These are phyloP conservation scores for Neodon shergylaensis DNA, from an alignment of 2,113 vertebrate species.

Conservation along the genomic window DNA sequence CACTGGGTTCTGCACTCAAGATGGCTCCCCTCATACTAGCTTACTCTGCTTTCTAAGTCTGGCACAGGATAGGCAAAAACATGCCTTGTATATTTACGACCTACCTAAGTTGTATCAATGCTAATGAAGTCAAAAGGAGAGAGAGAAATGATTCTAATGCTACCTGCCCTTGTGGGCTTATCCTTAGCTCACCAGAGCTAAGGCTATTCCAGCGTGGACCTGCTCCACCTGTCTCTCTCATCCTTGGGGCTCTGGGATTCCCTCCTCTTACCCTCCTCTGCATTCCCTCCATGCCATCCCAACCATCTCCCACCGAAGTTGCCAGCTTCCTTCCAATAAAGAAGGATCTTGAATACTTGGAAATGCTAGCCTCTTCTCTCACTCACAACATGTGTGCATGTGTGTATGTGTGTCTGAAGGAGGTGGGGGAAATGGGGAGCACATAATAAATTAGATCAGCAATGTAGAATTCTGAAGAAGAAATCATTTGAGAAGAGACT, in stretches of 20 bases:
- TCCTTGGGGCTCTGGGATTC: too few species aligned
- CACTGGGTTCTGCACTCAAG: not conserved
- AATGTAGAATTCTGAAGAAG: not conserved
- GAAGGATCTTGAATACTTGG: not conserved
- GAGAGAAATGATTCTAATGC: not conserved
- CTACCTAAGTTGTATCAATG: not conserved
- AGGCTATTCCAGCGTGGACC: not conserved
- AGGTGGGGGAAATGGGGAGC: not conserved
- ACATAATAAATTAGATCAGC: not conserved
- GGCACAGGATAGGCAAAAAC: not conserved
- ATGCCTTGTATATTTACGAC: not conserved
- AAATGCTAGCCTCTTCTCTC: not conserved
- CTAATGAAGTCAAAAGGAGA: not conserved
- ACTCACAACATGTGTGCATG: not conserved
- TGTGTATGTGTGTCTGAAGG: not conserved
- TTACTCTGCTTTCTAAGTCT: not conserved
- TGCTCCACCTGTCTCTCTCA: fast-evolving
- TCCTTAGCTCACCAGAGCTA: not conserved
- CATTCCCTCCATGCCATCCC: not conserved
- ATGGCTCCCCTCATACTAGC: not conserved
- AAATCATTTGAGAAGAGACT: not conserved
- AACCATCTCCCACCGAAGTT: not conserved
- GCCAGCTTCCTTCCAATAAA: not conserved
- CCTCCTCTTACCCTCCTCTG: fast-evolving
- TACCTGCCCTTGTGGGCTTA: not conserved